phyloP scores from a whole-genome alignment of 2,888 invertebrate species.

The Colletes collaris region DNA sequence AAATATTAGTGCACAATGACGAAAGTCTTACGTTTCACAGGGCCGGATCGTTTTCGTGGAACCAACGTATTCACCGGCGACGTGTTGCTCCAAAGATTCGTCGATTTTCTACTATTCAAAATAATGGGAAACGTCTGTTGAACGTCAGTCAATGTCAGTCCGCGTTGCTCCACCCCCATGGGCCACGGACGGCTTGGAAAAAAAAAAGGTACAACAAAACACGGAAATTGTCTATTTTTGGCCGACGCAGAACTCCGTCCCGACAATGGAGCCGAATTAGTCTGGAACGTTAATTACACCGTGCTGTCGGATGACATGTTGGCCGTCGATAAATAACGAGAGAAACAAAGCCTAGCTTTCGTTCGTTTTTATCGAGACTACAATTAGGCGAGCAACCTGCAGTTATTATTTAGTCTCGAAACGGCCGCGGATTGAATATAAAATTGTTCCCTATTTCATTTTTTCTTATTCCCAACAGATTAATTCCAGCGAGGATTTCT shows the following conservation, averaged over 20 bases:
- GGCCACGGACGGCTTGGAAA: slow-evolving; percentile 49
- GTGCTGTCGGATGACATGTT: slow-evolving; percentile 61
- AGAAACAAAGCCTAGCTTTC: slow-evolving; percentile 29
- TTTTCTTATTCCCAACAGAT: not conserved
- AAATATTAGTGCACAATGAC: slow-evolving; percentile 48
- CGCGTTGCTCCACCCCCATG: slow-evolving; percentile 62
- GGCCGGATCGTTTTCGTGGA: slow-evolving; percentile 37
- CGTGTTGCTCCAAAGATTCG: slow-evolving; percentile 56
- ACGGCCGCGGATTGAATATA: not conserved
- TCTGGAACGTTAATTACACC: slow-evolving; percentile 72
- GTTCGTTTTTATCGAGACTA: slow-evolving; percentile 19
- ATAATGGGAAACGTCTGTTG: slow-evolving; percentile 80
- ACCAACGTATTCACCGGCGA: slow-evolving; percentile 48
- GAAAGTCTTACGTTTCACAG: slow-evolving; percentile 55
- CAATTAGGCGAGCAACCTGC: slow-evolving; percentile 31
- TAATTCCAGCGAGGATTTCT: not conserved
- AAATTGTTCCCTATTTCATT: not conserved
- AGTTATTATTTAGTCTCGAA: slow-evolving; percentile 12
- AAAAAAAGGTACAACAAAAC: slow-evolving; percentile 66
- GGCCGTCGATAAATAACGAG: slow-evolving; percentile 54
- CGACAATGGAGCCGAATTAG: slow-evolving; percentile 66
- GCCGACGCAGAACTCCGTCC: slow-evolving; percentile 34
- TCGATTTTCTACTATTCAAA: slow-evolving; percentile 78
- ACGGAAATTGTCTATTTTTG: slow-evolving; percentile 69
- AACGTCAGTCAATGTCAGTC: slow-evolving; percentile 79